Evolutionary conservation across 1,140 invertebrate species (phyloP), one percentile per base, ranked within the genome.

Genomic region (Drosophila truncata): DNA sequence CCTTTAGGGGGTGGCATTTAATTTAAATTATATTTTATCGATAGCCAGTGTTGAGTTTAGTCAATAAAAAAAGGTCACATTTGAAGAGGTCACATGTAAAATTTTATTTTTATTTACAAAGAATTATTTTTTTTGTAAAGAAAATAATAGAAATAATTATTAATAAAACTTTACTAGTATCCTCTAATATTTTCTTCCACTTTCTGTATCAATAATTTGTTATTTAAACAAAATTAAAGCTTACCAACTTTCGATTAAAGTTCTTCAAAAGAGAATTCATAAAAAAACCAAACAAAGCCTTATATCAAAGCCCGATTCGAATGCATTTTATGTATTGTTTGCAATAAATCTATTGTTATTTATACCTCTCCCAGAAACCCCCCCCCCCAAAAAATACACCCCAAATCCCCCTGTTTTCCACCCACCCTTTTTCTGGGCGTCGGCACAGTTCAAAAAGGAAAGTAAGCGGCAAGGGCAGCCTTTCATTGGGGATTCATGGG

Each of bases 301-400:
- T 60, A 71, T 76, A 86, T 80, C 41, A 82, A 23, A 54, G 50
- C 79, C 72, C 71, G 57, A 77, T 72, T 90, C 82, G 75, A 90
- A 90, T 90, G 85, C 78, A 82, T 70, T 90, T 71, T 55, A 64
- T 85, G 75, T 85, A 66, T 90, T 85, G 85, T 90, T 90, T 85
- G 86, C 66, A 64, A 90, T 90, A 90, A 90, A 90, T 90, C 85
- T 85, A 90, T 90, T 90, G 81, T 90, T 84, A 79, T 87, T 82
- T 82, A 74, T 73, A 31, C 39, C 5, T 25, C 39, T 41, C 25
- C 23, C 14, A 25, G n/a, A 47, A 47, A 11, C 20, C 18, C 7
- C 8, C 11, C 13, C 8, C 11, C 25, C 14, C 47, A 13, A 50
- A 37, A 59, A 29, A 39, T n/a, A 14, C 20, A 23, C 42, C 42